Evolutionary conservation across 2,888 invertebrate species (phyloP), one percentile per base, ranked within the genome.

Genomic region (Pollenia angustigena): DNA sequence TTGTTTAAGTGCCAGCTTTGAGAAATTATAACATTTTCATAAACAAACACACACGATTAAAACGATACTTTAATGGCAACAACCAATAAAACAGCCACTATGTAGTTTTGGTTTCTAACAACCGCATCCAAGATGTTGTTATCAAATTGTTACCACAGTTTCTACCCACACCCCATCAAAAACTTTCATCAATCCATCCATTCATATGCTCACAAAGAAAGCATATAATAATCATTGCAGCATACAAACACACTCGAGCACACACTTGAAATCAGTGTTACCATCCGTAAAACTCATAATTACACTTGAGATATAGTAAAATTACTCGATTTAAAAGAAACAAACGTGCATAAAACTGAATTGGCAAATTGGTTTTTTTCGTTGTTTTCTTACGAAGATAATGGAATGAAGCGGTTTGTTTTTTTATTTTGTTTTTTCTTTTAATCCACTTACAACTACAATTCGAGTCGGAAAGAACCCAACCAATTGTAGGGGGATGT

Each of bases 61-160:
- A 32, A 32, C 16, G 14, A 7, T 8, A 58, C 12, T 7, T 58
- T 23, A 56, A 56, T 56, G 23, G 11, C 10, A 23, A 54, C 10
- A 18, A 23, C 32, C 16, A 42, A 62, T 12, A 44, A 42, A 62
- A 52, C 52, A 52, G 16, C 44, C 10, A 16, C 42, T 40, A 62
- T 44, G 16, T 3, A 62, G 16, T 16, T 42, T 42, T 11, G 10
- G 8, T 44, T 62, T 16, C 9, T 62, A 11, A 16, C 40, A 62
- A 62, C 62, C 62, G 10, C 44, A 62, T 9, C 62, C 62, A 44
- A 62, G 62, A 44, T 44, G 44, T 62, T 62, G 62, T 44, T 16
- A 44, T 62, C 42, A 62, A 62, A 1, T 62, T 32, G 32, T 62
- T 62, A 12, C 16, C 62, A 16, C 62, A n/a, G 40, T 44, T 42